These are phyloP conservation scores for Nemotelus nigrinus DNA, from an alignment of 2,888 invertebrate genomes.

Conservation along the genomic window DNA sequence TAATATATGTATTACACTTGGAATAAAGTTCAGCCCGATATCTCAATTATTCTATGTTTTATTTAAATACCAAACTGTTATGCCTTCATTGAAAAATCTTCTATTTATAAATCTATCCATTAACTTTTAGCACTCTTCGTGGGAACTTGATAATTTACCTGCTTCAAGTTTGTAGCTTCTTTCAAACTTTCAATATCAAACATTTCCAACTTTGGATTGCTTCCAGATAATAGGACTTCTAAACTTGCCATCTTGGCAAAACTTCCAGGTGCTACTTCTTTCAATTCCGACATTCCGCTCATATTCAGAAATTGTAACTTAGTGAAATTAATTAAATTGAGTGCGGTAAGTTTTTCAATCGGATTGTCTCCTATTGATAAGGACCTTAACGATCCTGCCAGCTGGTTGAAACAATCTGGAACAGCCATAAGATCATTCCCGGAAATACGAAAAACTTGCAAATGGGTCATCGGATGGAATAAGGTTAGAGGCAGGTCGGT, in stretches of 20 bases:
- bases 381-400: constrained; percentile 68
- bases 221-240: constrained; percentile 65
- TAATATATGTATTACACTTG: too few relatives aligned
- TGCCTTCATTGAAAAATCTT: too few relatives aligned
- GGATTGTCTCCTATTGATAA: constrained; percentile 73
- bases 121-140: not conserved
- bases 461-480: constrained; percentile 66
- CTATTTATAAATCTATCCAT: not conserved
- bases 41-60: too few relatives aligned
- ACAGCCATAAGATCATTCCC: constrained; percentile 71
- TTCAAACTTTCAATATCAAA: constrained; percentile 69
- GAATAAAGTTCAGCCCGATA: too few relatives aligned
- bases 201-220: constrained; percentile 67
- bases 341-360: constrained; percentile 69
- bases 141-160: constrained; percentile 52
- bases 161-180: constrained; percentile 56
- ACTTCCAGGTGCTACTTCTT: constrained; percentile 68
- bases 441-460: constrained; percentile 70
- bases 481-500: constrained; percentile 68
- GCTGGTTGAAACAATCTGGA: constrained; percentile 68
- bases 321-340: constrained; percentile 70
- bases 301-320: constrained; percentile 70
- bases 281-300: constrained; percentile 69
- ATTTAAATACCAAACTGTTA: too few relatives aligned
- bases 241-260: constrained; percentile 66